Evolutionary conservation across 2,888 invertebrate genomes (phyloP).

Genomic region (Eledone cirrhosa): DNA sequence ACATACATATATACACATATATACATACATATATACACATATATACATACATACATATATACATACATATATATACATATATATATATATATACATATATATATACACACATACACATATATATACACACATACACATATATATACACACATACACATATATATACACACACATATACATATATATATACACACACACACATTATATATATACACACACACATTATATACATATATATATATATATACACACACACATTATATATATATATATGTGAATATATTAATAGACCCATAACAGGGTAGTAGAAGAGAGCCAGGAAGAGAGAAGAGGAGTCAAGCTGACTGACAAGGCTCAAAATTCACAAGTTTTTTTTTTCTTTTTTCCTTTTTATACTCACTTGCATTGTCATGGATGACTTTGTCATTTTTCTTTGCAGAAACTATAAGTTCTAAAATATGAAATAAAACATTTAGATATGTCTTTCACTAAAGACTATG

Average conservation of each 20-base stretch:
- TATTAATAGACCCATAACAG: background rate
- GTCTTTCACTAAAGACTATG: too few species aligned
- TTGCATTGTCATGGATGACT: background rate
- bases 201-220: conserved; percentile 4
- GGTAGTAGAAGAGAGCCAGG: conserved; percentile 8
- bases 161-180: too few species aligned
- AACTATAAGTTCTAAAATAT: conserved; percentile 28
- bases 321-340: background rate
- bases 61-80: conserved; percentile 10
- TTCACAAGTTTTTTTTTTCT: conserved; percentile 19
- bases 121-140: background rate
- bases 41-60: too few species aligned
- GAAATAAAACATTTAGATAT: background rate
- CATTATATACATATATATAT: conserved; percentile 12
- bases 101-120: background rate
- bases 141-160: background rate
- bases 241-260: background rate
- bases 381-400: conserved; percentile 20
- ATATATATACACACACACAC: too few species aligned
- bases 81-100: conserved; percentile 14
- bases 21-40: too few species aligned
- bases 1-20: too few species aligned
- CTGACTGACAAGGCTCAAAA: background rate
- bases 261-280: background rate
- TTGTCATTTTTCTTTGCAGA: conserved; percentile 24